A percentile compares a stretch with the other conserved stretches of the same genome.
These are phyloP conservation scores for Brachionus rotundiformis DNA, from an alignment of 1,140 invertebrate species.

Conservation along the genomic window DNA sequence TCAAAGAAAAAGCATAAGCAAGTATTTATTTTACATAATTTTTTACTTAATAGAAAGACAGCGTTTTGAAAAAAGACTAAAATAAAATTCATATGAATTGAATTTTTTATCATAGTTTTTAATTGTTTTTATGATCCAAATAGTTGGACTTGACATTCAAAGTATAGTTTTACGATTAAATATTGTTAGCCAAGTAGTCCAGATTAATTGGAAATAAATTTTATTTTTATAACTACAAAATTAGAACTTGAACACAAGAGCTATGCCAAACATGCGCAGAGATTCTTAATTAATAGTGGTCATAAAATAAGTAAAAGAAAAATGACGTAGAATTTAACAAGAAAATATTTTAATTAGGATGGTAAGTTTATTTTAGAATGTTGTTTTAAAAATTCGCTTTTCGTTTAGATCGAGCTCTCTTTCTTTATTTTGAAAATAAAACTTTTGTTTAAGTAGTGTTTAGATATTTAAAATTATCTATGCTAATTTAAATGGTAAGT, in stretches of 20 bases:
- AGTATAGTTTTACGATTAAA: background rate
- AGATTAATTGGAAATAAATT: background rate
- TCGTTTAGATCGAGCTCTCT: background rate
- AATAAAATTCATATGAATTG: no score
- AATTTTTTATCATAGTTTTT: no score
- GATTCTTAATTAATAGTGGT: no score
- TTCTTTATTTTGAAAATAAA: background rate
- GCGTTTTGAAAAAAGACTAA: no score
- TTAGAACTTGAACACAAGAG: background rate
- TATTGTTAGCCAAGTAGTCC: background rate
- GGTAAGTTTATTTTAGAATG: background rate
- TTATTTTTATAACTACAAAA: background rate
- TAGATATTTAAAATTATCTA: background rate
- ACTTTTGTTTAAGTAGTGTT: background rate
- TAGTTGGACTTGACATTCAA: background rate
- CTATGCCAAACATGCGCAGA: background rate
- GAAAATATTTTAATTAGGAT: slow-evolving; percentile 35
- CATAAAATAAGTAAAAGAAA: background rate
- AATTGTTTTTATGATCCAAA: background rate
- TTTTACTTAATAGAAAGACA: no score
- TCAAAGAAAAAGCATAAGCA: background rate
- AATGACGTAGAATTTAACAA: background rate
- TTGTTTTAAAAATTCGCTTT: background rate
- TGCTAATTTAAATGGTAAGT: background rate
- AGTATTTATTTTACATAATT: background rate